These are phyloP conservation scores for Athalia cordata DNA, from an alignment of 2,888 invertebrate species.

Conservation along the genomic window DNA sequence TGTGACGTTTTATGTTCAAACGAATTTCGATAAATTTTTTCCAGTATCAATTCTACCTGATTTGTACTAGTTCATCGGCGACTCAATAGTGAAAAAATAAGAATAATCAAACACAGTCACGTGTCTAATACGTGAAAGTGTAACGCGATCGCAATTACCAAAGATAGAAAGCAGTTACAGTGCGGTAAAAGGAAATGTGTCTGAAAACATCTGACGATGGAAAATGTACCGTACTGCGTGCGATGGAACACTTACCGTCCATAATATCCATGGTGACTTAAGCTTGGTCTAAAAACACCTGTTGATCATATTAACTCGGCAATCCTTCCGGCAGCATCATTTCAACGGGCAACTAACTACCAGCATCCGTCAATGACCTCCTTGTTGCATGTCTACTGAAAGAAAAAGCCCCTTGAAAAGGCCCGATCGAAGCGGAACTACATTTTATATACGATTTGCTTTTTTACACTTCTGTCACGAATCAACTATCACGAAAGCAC, in stretches of 20 bases:
- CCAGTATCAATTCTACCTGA: too few relatives aligned
- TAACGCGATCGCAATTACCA: too few relatives aligned
- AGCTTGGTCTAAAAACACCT: constrained; percentile 4
- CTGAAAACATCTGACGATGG: neutral
- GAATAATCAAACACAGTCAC: too few relatives aligned
- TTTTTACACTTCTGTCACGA: neutral
- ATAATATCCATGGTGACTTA: constrained; percentile 59
- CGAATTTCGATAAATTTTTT: too few relatives aligned
- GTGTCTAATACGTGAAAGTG: too few relatives aligned
- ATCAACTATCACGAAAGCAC: constrained; percentile 7
- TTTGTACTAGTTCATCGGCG: too few relatives aligned
- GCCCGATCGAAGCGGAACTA: constrained; percentile 9
- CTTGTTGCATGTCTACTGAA: constrained; percentile 11
- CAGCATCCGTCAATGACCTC: neutral
- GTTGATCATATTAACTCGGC: neutral
- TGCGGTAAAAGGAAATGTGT: neutral
- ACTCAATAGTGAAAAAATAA: too few relatives aligned
- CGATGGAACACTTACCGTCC: constrained; percentile 56
- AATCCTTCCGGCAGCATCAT: constrained; percentile 2
- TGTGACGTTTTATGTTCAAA: too few relatives aligned
- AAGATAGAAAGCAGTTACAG: neutral
- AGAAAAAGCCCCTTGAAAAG: constrained; percentile 9
- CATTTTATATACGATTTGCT: constrained; percentile 2
- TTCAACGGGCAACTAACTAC: constrained; percentile 48
- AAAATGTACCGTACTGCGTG: neutral